Percentiles rank a stretch among this genome's conserved stretches.
Conservation (phyloP, 2,888 invertebrate species). For the Lordiphosa fenestrarum region DNA sequence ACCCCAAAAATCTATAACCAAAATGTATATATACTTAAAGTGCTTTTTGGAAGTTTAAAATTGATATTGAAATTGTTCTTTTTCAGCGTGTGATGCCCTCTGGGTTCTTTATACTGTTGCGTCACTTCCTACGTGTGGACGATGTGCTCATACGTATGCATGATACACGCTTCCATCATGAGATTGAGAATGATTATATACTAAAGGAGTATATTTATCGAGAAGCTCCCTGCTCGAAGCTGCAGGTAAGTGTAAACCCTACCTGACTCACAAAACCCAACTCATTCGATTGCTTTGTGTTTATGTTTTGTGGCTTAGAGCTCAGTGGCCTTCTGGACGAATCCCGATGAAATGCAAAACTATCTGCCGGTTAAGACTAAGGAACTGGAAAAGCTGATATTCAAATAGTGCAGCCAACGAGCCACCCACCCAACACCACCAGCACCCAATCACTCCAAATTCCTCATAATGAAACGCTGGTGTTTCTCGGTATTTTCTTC, state of each 20-base stretch:
- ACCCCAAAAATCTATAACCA: too few species aligned
- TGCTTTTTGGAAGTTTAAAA: too few species aligned
- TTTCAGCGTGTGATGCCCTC: conserved; percentile 96
- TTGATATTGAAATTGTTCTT: too few species aligned
- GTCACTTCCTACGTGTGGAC: conserved; percentile 97
- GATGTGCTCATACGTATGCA: conserved; percentile 92
- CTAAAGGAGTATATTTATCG: conserved; percentile 90
- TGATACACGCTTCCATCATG: conserved; percentile 93
- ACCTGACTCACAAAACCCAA: background rate
- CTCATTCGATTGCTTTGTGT: background rate
- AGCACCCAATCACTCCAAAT: background rate
- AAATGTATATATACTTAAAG: too few species aligned
- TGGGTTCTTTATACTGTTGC: conserved; percentile 92
- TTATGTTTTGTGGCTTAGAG: conserved; percentile 16
- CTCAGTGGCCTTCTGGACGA: conserved; percentile 82
- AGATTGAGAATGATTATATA: conserved; percentile 88
- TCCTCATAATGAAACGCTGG: too few species aligned
- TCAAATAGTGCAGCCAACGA: conserved; percentile 43
- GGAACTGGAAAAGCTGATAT: conserved; percentile 80
- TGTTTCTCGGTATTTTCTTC: background rate
- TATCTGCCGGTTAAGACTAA: conserved; percentile 83
- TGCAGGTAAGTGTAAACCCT: conserved; percentile 81
- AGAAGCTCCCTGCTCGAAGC: conserved; percentile 87
- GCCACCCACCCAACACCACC: background rate
- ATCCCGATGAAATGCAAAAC: conserved; percentile 86